Percentiles rank a stretch among this genome's conserved stretches.
Conservation (phyloP, 92 coral and sea anemone species). For the Actinernus sp. region DNA sequence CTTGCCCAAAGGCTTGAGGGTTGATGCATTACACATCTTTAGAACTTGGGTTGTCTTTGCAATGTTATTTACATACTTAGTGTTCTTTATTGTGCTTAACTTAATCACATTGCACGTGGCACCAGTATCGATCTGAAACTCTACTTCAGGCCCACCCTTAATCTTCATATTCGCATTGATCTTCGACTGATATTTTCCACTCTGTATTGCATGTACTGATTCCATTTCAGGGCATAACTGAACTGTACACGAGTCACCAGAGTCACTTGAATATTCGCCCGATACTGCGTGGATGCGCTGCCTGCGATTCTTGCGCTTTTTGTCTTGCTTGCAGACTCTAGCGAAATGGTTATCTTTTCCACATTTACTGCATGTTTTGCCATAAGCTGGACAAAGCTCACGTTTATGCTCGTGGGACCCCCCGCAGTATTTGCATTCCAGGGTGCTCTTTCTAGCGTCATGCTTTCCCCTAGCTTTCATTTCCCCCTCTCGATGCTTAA, state of each 20-base stretch:
- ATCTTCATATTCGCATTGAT: no score
- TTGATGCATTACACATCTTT: conserved; percentile 34
- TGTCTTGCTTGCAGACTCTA: no score
- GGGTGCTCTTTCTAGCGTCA: conserved; percentile 2
- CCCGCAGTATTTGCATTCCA: conserved; percentile 42
- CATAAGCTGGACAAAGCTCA: conserved; percentile 32
- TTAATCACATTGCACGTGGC: no score
- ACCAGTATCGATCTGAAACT: conserved; percentile 22
- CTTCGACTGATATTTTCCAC: neutral
- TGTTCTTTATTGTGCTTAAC: conserved; percentile 6
- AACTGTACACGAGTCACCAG: conserved; percentile 21
- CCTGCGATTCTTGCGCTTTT: no score
- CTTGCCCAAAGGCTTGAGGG: conserved; percentile 10
- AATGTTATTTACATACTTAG: neutral
- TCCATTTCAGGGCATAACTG: conserved; percentile 19
- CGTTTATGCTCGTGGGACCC: conserved; percentile 30
- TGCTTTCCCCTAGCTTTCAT: conserved; percentile 5
- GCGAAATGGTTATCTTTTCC: conserved; percentile 31
- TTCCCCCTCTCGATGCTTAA: conserved; percentile 10
- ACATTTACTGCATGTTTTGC: conserved; percentile 43
- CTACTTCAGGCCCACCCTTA: neutral
- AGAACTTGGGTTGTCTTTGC: conserved; percentile 1
- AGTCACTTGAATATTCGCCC: conserved; percentile 15
- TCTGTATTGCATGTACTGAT: neutral
- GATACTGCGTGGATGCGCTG: no score